These are phyloP conservation scores for Oligia strigilis DNA, from an alignment of 2,888 invertebrate species.

Conservation along the genomic window DNA sequence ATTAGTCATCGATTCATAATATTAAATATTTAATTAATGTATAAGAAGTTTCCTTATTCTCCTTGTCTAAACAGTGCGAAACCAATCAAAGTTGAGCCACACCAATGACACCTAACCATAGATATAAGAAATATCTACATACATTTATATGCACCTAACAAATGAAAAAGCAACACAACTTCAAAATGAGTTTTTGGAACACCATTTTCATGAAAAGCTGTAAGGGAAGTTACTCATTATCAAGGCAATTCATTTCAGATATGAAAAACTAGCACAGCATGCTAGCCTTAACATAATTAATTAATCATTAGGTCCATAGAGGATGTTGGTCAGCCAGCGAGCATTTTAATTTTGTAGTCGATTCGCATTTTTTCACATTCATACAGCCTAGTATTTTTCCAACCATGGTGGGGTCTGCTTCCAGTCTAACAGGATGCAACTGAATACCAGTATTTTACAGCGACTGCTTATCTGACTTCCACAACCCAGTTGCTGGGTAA, in stretches of 20 bases:
- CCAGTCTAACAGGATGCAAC: not conserved
- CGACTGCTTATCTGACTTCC: not conserved
- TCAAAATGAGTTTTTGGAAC: not conserved
- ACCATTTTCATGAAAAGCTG: slow-evolving; percentile 3
- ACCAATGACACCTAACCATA: not conserved
- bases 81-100: not conserved
- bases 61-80: slow-evolving; percentile 3
- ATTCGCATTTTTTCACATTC: slow-evolving; percentile 9
- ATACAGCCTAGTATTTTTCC: not conserved
- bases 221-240: not conserved
- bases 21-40: not conserved
- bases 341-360: slow-evolving; percentile 21
- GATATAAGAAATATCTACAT: too few species aligned
- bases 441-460: not conserved
- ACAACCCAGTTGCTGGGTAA: not conserved
- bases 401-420: not conserved
- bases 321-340: slow-evolving; percentile 23
- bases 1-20: slow-evolving; percentile 54
- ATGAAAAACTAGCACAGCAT: slow-evolving; percentile 9
- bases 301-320: slow-evolving; percentile 26
- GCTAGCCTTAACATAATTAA: slow-evolving; percentile 19
- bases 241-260: not conserved
- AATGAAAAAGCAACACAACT: not conserved
- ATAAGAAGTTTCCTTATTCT: slow-evolving; percentile 42
- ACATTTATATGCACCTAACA: not conserved